Evolutionary conservation across 2,888 invertebrate species (phyloP), one percentile per base, ranked within the genome.

Genomic region (Hemistola chrysoprasaria): DNA sequence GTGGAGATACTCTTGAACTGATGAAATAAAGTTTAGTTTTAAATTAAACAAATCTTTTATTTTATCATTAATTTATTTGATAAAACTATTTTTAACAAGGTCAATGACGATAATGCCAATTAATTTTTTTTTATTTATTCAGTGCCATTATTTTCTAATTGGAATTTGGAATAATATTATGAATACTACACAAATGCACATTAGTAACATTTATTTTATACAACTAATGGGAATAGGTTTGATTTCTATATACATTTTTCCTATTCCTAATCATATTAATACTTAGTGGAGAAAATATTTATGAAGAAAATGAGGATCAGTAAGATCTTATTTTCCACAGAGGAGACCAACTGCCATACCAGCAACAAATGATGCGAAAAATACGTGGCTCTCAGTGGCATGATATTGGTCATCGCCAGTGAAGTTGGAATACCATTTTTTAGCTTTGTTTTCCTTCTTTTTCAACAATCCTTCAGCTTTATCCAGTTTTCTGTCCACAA

Each of bases 401-500:
- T 91, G 91, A 65, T 92, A 93, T 39, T 91, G 81, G 10, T 93
- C 91, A 54, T 93, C 93, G 11, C 92, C 92, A 55, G 91, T 90
- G 28, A 94, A 71, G 52, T 91, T 91, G 45, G 92, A 90, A 64
- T 94, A 95, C 96, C 95, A 96, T 65, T 91, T 92, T 62, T 93
- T 93, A 7, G 93, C 93, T 72, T 92, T 93, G 37, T 88, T 83
- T 75, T 94, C 91, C 56, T 93, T 93, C 64, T 92, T 92, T 81
- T 93, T 94, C 48, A 95, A 60, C 43, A 92, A 67, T 59, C 92
- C 92, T 80, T 95, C 95, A 37, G 95, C 95, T 84, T 94, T 93
- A 69, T 95, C 94, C 53, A 95, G 58, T 85, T 96, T 95, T 56
- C 93, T 92, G 73, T 96, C 95, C 51, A 96, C 92, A 90, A 90